These are phyloP conservation scores for Elanus axillaris DNA, from an alignment of 2,113 vertebrate genomes.

Conservation along the genomic window DNA sequence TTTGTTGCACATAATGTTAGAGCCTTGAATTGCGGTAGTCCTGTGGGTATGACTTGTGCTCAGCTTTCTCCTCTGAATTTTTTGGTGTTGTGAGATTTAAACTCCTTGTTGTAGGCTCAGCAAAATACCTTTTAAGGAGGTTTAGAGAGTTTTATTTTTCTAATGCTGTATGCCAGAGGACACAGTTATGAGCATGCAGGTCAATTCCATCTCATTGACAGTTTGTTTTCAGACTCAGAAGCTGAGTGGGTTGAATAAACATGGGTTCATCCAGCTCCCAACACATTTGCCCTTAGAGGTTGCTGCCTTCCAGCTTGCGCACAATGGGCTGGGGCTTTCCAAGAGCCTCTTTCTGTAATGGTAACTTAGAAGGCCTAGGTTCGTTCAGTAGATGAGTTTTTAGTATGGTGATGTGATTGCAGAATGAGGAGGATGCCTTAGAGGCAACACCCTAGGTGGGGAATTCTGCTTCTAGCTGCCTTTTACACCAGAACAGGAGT, in stretches of 20 bases:
- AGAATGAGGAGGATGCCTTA: neutral
- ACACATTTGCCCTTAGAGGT: accelerated
- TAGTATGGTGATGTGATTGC: neutral
- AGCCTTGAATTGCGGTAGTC: neutral
- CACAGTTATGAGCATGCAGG: neutral
- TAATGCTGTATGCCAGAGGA: neutral
- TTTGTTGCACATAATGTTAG: neutral
- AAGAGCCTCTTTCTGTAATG: neutral
- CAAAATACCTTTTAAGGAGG: neutral
- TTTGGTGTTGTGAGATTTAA: neutral
- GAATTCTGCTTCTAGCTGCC: neutral
- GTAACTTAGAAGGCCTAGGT: neutral
- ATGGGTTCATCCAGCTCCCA: neutral
- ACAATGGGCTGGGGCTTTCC: neutral
- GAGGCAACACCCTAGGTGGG: neutral
- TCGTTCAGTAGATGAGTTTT: neutral
- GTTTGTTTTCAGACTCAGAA: neutral
- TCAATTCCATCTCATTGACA: accelerated
- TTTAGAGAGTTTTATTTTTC: neutral
- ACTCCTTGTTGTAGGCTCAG: neutral
- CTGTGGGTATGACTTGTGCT: neutral
- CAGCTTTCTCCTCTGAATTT: neutral
- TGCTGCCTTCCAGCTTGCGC: neutral
- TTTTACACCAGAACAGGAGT: neutral
- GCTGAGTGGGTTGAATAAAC: neutral